Evolutionary conservation across 1,140 invertebrate genomes (phyloP).

Genomic region (Tetramorium parvispinum): DNA sequence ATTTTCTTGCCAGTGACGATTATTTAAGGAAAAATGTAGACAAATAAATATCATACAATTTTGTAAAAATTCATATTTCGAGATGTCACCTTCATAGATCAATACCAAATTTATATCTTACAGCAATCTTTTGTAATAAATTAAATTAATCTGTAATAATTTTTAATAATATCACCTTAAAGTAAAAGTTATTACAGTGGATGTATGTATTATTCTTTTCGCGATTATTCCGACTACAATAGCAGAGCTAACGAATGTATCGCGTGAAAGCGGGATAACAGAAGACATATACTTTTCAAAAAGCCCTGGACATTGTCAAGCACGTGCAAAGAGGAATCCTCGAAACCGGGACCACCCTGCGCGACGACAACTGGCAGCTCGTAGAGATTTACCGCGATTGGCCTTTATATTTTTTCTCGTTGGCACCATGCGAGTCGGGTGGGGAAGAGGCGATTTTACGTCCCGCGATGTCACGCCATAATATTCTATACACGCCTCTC

Average conservation of each 20-base stretch:
- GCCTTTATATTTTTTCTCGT: neutral
- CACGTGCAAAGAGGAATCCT: neutral
- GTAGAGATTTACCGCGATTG: conserved; percentile 38
- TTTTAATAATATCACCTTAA: neutral
- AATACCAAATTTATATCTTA: neutral
- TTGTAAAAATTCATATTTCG: too few species aligned
- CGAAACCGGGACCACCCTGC: conserved; percentile 38
- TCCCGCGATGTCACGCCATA: conserved; percentile 45
- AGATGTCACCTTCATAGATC: too few species aligned
- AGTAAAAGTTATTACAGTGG: neutral
- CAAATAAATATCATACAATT: too few species aligned
- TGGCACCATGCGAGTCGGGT: neutral
- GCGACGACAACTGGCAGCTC: conserved; percentile 34
- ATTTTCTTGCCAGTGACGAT: too few species aligned
- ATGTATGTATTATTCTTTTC: neutral
- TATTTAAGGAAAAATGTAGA: too few species aligned
- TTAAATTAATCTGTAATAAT: neutral
- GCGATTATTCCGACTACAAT: conserved; percentile 11
- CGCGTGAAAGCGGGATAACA: conserved; percentile 11
- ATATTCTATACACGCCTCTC: conserved; percentile 44
- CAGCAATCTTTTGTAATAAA: neutral
- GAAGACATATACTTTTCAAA: neutral
- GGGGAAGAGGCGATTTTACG: conserved; percentile 15
- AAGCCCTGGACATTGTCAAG: conserved; percentile 18
- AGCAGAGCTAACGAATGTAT: neutral